Base-by-base conservation (phyloP, 92 coral and sea anemone genomes). In the Umimayanthus kanabou region DNA sequence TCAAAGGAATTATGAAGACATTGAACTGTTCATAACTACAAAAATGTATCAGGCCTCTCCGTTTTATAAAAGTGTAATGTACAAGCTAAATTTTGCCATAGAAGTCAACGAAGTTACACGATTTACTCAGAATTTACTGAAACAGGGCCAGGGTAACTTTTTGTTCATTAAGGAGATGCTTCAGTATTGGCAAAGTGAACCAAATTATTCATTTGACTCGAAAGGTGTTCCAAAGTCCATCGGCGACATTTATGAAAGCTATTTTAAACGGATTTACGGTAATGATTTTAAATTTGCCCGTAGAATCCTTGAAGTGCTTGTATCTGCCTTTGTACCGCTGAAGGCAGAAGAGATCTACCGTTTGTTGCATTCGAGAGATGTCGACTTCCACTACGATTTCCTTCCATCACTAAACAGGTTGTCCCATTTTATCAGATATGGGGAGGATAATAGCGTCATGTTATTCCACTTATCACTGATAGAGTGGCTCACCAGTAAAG, bases 401-500 rank as follows among this genome's bases (percentile, higher is more conserved):
- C 73, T 70, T 4, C 79, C 72, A 43, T 76, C 67, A 26, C 86
- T 92, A 22, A 79, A 88, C 42, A 53, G 22, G 23, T 50, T 89
- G 50, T 91, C 94, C n/a, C 85, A 77, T 26, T 85, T 91, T 83
- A 70, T 91, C 25, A 82, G 90, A 22, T 88, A 71, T 72, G 81
- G 87, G 14, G 87, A 80, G 4, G 75, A 91, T 50, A 73, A 64
- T 15, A 91, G 85, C 33, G 66, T 85, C 7, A 33, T 39, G 4
- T 57, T 91, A 22, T 91, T 88, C 49, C 94, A 91, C 77, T 77
- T 88, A 76, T 91, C 93, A 22, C 66, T 91, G 28, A 66, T 77
- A 40, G 97, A 94, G 37, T 94, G 98, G 98, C 87, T 94, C 33
- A 89, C 88, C n/a, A 81, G 88, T 29, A 89, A 92, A 39, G 90